Evolutionary conservation across 2,797 vertebrate genomes (phyloP), one percentile per base, ranked within the genome.

Genomic region (Danio kyathit): DNA sequence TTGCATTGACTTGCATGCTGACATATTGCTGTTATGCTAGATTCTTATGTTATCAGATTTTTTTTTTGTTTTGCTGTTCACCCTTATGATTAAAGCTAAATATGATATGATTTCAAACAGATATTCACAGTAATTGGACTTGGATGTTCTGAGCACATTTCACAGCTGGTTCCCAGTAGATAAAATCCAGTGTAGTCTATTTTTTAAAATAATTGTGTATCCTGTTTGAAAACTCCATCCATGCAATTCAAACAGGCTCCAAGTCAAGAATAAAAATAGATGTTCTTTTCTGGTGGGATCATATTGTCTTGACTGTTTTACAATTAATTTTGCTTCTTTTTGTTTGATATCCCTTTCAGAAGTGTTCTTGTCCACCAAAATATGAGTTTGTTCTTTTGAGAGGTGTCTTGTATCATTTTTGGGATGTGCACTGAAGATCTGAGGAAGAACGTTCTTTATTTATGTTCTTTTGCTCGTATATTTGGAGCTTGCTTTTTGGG

Each of bases 311-410:
- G 13, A 48, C 17, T 10, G 48, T n/a, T 29, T 16, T 13, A 54
- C 69, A 41, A 12, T 10, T 7, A 54, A 54, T 43, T n/a, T 49
- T 19, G 51, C 69, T 56, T 43, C 16, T 56, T 7, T 29, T 46
- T 1, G 11, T 54, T 54, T 71, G 49, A 70, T 70, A 29, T 43
- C 38, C 6, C 16, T 8, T 43, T 19, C 49, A 56, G 51, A 13
- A 56, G 51, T n/a, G 6, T 11, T 70, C 59, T 64, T 74, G 19
- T 61, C 77, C 67, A 40, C 16, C 51, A 65, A 46, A 79, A 11
- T 17, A 17, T 8, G 44, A 21, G 46, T 29, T 38, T 4, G 44
- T 60, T 43, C 17, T 54, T 29, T 7, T n/a, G 29, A 63, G 8
- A 41, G 5, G 9, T 19, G n/a, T 7, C 11, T 59, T 2, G 51